Base-by-base conservation (phyloP, 2,888 invertebrate species). In the Rotaria sp. region DNA sequence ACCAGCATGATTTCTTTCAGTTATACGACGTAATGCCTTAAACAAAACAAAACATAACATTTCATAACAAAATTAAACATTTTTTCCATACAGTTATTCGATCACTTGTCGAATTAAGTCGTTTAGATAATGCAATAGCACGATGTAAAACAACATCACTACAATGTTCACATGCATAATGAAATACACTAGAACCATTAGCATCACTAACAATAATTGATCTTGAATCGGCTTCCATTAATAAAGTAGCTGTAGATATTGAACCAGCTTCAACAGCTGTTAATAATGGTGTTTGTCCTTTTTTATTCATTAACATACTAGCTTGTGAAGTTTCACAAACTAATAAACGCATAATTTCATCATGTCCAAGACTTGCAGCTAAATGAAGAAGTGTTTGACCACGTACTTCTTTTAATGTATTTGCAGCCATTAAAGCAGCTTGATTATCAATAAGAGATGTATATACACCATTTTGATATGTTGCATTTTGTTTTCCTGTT, bases 221-320 rank as follows among this genome's bases (percentile, higher is more conserved):
- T 45, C 45, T 45, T 11, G 80, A n/a, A 80, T 80, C 80, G 7
- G 41, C 11, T 45, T 80, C 80, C 80, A 80, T 80, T 24, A 80
- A 15, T 45, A 80, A 21, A 7, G 80, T 80, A 13, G 80, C 80
- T 41, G 80, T 80, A 0, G 80, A 80, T 41, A 26, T n/a, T 24
- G 41, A 80, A 15, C 80, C 80, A n/a, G 80, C 45, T 80, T 80
- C 80, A 45, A 80, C 45, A 3, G 80, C 80, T 45, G 45, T n/a
- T 45, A 80, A 80, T n/a, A 80, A n/a, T 11, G 80, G 80, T 80
- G 80, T 80, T 80, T 80, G 45, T n/a, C 80, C 80, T 80, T 80
- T 45, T 26, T 21, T 15, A n/a, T 80, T 80, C 45, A 45, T 45
- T 80, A 80, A n/a, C 11, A n/a, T n/a, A n/a, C 80, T 45, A 7